Conservation (phyloP, 1,140 invertebrate genomes). For the Wasmannia auropunctata region DNA sequence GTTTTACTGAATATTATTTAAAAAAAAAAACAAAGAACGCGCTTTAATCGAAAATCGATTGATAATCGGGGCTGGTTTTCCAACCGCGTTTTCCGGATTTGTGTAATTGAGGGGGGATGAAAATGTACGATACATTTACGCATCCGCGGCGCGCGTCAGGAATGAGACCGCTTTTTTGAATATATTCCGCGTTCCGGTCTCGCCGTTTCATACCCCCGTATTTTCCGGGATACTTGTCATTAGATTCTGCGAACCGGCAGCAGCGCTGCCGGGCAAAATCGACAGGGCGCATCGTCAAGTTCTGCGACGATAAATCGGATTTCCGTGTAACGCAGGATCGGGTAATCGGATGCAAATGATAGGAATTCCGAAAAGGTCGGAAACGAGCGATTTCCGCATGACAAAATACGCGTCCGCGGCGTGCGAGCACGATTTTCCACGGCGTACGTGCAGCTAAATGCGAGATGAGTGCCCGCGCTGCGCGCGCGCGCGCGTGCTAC, state of each 20-base stretch:
- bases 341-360: conserved; percentile 60
- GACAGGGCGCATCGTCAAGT: conserved; percentile 39
- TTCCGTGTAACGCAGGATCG: conserved; percentile 56
- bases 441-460: conserved; percentile 17
- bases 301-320: conserved; percentile 52
- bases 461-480: not conserved
- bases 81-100: not conserved
- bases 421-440: conserved; percentile 36
- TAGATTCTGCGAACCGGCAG: conserved; percentile 12
- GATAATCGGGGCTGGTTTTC: not conserved
- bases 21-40: not conserved
- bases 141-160: not conserved
- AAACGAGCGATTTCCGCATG: conserved; percentile 61
- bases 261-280: not conserved
- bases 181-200: conserved; percentile 6
- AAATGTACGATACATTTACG: not conserved
- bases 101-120: not conserved
- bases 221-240: conserved; percentile 40
- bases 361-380: conserved; percentile 56
- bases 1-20: not conserved
- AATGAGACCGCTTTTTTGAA: conserved; percentile 17
- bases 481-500: not conserved
- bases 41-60: not conserved
- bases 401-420: conserved; percentile 44
- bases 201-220: conserved; percentile 20